phyloP scores from a whole-genome alignment of 2,113 vertebrate species.

The Chamaetylas fuelleborni region DNA sequence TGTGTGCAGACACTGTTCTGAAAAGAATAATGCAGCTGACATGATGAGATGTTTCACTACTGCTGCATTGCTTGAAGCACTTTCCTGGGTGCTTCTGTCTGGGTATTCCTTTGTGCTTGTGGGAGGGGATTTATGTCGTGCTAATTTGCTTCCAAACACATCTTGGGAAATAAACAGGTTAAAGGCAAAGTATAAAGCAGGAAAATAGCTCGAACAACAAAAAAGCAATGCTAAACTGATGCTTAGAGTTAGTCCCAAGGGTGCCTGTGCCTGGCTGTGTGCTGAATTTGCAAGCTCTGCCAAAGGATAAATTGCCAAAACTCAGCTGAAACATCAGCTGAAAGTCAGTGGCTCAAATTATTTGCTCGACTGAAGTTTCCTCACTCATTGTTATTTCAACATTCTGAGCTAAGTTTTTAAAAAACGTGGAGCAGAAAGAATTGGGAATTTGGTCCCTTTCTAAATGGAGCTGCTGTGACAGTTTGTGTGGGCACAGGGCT shows the following conservation, averaged over 20 bases:
- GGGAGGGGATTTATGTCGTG: background rate
- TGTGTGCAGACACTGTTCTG: background rate
- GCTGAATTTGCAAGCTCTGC: slow-evolving; percentile 8
- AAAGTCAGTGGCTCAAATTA: background rate
- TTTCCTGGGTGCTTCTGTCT: background rate
- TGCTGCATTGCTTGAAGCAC: accelerated
- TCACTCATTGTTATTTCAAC: slow-evolving; percentile 7
- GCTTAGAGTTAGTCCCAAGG: background rate
- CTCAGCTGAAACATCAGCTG: background rate
- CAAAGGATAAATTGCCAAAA: slow-evolving; percentile 1
- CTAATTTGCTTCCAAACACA: background rate
- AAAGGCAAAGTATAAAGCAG: slow-evolving; percentile 13
- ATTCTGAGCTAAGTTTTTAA: background rate
- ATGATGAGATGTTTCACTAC: background rate
- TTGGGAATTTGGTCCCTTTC: background rate
- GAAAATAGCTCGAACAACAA: slow-evolving; percentile 8
- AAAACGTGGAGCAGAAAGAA: background rate
- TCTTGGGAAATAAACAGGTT: background rate
- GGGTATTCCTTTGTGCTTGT: background rate
- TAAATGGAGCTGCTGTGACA: background rate
- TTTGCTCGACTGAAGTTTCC: background rate
- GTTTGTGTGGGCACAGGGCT: background rate
- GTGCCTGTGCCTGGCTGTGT: background rate
- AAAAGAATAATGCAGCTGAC: background rate
- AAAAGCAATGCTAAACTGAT: background rate